phyloP scores from a whole-genome alignment of 2,888 invertebrate genomes.

The Monopis laevigella region DNA sequence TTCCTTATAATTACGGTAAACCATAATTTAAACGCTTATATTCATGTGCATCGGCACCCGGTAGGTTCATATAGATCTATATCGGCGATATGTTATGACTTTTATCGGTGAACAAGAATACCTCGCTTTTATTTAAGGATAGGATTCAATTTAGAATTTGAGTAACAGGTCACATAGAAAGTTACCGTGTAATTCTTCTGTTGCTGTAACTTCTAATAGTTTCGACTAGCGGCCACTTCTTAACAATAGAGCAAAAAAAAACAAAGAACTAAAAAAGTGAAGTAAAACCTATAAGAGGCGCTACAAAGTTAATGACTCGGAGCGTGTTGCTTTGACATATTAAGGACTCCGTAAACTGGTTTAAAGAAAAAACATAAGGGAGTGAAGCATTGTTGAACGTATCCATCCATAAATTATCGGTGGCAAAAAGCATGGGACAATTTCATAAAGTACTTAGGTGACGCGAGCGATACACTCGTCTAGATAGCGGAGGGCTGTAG shows the following conservation, averaged over 20 bases:
- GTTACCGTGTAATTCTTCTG: slow-evolving; percentile 5
- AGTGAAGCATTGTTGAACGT: slow-evolving; percentile 7
- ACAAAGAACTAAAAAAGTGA: slow-evolving; percentile 19
- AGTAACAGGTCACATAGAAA: too few relatives aligned
- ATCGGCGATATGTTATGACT: too few relatives aligned
- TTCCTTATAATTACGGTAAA: slow-evolving; percentile 37
- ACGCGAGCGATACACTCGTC: neutral
- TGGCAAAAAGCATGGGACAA: slow-evolving; percentile 38
- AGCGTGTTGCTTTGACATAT: slow-evolving; percentile 56
- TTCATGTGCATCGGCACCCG: too few relatives aligned
- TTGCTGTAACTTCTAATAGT: slow-evolving; percentile 39
- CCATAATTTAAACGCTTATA: slow-evolving; percentile 30
- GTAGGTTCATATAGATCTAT: too few relatives aligned
- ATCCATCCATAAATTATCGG: slow-evolving; percentile 50
- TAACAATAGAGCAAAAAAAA: slow-evolving; percentile 28
- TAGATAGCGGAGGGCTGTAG: too few relatives aligned
- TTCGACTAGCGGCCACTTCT: slow-evolving; percentile 28
- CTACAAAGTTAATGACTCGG: slow-evolving; percentile 44
- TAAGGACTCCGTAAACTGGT: slow-evolving; percentile 51
- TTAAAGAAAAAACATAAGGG: slow-evolving; percentile 32
- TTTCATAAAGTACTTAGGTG: slow-evolving; percentile 10
- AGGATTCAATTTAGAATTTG: too few relatives aligned
- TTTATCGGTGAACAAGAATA: too few relatives aligned
- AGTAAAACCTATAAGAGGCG: slow-evolving; percentile 34
- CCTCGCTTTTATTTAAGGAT: too few relatives aligned